Evolutionary conservation across 2,797 vertebrate genomes (phyloP), one percentile per base, ranked within the genome.

Genomic region (Neomorphus geoffroyi): DNA sequence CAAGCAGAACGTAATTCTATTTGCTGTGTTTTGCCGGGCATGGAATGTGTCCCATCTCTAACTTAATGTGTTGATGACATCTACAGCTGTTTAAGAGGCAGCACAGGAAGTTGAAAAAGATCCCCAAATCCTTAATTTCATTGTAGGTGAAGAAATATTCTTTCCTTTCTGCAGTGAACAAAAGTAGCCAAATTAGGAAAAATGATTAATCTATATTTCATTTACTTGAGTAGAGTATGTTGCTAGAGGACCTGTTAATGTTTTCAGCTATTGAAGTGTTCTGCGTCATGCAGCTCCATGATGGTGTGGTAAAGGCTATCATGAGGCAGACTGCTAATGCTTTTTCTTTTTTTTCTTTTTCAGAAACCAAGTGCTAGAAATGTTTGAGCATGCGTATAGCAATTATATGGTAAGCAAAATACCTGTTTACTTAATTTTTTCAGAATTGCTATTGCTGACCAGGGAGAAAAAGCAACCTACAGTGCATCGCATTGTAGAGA

Each of bases 351-450:
- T 87, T 35, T 87, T 79, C 23, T 80, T 77, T 96, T 96, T 60
- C 96, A 99, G 99, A 98, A 98, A 98, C 98, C 99, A 99, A 98
- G 99, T 99, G 94, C 97, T 99, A 91, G 99, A 99, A 98, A 99
- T 99, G 99, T 99, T 99, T 98, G 99, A 99, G 98, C 99, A 99
- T 94, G 99, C 99, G 41, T 99, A 99, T 96, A 98, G 98, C 96
- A 99, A 99, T 98, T 99, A 99, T 86, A 99, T 99, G 99, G 99
- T 99, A 98, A 98, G 99, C 98, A 92, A 71, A 54, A 83, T 58
- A 48, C 24, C 64, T 46, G 23, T 67, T 43, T 93, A 66, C n/a
- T 79, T 46, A 13, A 4, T 35, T 53, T 61, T 91, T 65, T 35
- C 7, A 2, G 48, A 78, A 30, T 37, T 71, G 11, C 69, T 82